A percentile compares a stretch with the other conserved stretches of the same genome.
Conservation (phyloP, 2,797 vertebrate genomes). For the Muscicapa striata region DNA sequence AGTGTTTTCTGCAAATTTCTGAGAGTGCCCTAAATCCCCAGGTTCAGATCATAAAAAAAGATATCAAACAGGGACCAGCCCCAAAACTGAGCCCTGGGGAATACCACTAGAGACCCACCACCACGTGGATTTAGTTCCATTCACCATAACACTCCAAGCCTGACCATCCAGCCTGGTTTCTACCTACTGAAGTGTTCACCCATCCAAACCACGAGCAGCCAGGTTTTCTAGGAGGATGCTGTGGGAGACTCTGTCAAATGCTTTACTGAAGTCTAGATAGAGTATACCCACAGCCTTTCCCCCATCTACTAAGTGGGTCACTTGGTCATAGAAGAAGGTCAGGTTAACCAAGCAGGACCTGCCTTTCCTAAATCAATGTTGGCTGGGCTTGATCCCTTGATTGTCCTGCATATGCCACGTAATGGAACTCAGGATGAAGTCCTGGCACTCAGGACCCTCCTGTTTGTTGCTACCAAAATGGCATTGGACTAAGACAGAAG, state of each 20-base stretch:
- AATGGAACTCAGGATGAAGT: not conserved
- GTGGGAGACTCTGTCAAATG: not conserved
- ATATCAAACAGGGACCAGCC: not conserved
- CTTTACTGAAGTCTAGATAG: not conserved
- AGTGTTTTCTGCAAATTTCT: not conserved
- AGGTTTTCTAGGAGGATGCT: not conserved
- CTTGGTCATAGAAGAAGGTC: not conserved
- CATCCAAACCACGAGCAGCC: no score
- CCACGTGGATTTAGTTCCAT: not conserved
- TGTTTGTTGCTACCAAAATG: not conserved
- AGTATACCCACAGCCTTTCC: not conserved
- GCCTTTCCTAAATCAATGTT: fast-evolving
- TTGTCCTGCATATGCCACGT: not conserved
- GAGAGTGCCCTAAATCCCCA: not conserved
- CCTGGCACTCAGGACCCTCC: not conserved
- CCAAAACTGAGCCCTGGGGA: not conserved
- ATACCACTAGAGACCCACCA: fast-evolving
- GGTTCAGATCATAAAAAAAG: no score
- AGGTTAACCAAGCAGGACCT: not conserved
- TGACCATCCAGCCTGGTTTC: not conserved
- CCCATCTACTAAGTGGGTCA: not conserved
- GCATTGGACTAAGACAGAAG: not conserved
- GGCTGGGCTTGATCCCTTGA: not conserved
- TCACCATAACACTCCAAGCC: fast-evolving
- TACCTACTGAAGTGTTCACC: not conserved